Base-by-base conservation (phyloP, 2,797 vertebrate species). In the Hafferia zeledoni region DNA sequence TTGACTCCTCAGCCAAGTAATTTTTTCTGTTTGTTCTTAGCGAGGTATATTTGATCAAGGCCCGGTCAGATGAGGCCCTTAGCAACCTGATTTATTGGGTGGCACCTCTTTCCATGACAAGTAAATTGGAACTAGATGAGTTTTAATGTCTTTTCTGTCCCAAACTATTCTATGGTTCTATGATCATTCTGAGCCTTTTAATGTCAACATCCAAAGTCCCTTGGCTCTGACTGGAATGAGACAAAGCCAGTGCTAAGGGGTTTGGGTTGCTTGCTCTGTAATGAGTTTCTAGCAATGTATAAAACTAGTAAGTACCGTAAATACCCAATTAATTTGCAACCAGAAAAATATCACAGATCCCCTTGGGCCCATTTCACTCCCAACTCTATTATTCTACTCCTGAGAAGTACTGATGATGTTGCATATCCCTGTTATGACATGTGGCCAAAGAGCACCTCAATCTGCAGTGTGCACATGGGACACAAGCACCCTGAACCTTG, bases 231-330 rank as follows among this genome's bases (percentile, higher is more conserved):
- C 25, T 47, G 46, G 28, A n/a, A 9, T 0, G 1, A 64, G 52
- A n/a, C 31, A 76, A 83, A 83, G 60, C 15, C 35, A 83, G 23
- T 13, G 37, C 22, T 83, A 16, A 65, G 0, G 3, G 2, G 0
- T 47, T 76, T 43, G 33, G 17, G 28, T 70, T 83, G 5, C 74
- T 92, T 75, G n/a, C n/a, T 89, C 81, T 89, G 47, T 57, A 69
- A 69, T 14, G 30, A 56, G 31, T 76, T 92, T 78, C 41, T 11
- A 6, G 17, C 9, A 82, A 49, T 71, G 63, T 60, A 47, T 46
- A 46, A 82, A 90, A 27, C 8, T 37, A 46, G 5, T 5, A 83
- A 79, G 17, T 46, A 35, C 31, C 65, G 43, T 67, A 90, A 70
- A 33, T 30, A 90, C 7, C 12, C 12, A 47, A 22, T 67, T 63